Conservation (phyloP, 2,888 invertebrate species). For the Cephus pygmeus region DNA sequence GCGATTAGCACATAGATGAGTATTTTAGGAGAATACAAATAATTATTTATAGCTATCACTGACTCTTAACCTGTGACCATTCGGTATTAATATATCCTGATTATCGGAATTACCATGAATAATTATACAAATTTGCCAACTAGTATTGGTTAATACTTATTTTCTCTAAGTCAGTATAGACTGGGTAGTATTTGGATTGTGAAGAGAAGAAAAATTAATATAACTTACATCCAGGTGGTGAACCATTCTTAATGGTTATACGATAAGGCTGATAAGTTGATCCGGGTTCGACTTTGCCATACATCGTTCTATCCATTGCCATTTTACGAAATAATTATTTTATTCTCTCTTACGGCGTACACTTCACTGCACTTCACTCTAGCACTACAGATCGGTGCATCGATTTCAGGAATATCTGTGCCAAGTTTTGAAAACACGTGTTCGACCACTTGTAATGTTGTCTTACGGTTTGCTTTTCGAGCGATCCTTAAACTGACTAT, state of each 20-base stretch:
- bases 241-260: slow-evolving; percentile 85
- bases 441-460: not conserved
- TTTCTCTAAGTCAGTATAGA: not conserved
- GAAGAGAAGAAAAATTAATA: slow-evolving; percentile 30
- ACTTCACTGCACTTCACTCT: not conserved
- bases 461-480: not conserved
- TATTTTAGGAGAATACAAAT: not conserved
- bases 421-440: not conserved
- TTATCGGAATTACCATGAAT: not conserved
- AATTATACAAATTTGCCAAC: not conserved
- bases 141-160: not conserved
- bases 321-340: slow-evolving; percentile 12
- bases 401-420: not conserved
- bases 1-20: not conserved
- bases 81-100: not conserved
- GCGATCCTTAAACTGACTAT: not conserved
- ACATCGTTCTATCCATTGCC: slow-evolving; percentile 89
- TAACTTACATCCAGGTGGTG: slow-evolving; percentile 88
- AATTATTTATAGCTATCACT: not conserved
- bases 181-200: not conserved
- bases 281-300: slow-evolving; percentile 87
- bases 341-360: not conserved
- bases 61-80: not conserved
- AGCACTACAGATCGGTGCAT: not conserved
- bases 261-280: slow-evolving; percentile 84